Evolutionary conservation across 2,888 invertebrate species (phyloP), one percentile per base, ranked within the genome.

Genomic region (Drosophila mulleri): DNA sequence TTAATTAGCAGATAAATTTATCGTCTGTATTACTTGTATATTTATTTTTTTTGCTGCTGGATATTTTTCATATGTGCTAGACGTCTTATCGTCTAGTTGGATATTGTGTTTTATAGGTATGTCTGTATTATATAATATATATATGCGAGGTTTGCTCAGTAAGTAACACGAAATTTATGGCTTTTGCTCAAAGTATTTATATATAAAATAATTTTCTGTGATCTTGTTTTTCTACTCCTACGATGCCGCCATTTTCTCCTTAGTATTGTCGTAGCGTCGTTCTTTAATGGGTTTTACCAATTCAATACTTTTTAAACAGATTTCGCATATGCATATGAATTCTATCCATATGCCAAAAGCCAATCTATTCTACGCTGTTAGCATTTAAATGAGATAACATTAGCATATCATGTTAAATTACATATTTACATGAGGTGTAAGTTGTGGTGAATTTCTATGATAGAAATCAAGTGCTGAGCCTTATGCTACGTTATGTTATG

Each of bases 1-100:
- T 82, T 72, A 88, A 89, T 89, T 88, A 88, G 72, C 72, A 71
- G 72, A 26, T 39, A 62, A 77, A 75, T 82, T 84, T 85, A 85
- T 84, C 45, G 67, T 64, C 6, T 39, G 3, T 23, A 23, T 39
- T 26, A n/a, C 26, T 29, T 8, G 29, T 29, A 8, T 39, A 26
- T 60, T 59, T 67, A 45, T 45, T 23, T 45, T 45, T 5, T n/a
- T 29, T n/a, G 29, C 48, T 47, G n/a, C n/a, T 26, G 26, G n/a
- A 12, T 64, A 65, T 65, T 67, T 66, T 35, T 81, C 12, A 60
- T 50, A 54, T 54, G 41, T 20, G 53, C 12, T 9, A 9, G 44
- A 41, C 59, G 45, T 44, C 67, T 85, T 80, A 70, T 72, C 80
- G 50, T 47, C 42, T 41, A 12, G 16, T 2, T 37, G 3, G 42